These are phyloP conservation scores for Athrips mouffetella DNA, from an alignment of 2,888 invertebrate species.

Conservation along the genomic window DNA sequence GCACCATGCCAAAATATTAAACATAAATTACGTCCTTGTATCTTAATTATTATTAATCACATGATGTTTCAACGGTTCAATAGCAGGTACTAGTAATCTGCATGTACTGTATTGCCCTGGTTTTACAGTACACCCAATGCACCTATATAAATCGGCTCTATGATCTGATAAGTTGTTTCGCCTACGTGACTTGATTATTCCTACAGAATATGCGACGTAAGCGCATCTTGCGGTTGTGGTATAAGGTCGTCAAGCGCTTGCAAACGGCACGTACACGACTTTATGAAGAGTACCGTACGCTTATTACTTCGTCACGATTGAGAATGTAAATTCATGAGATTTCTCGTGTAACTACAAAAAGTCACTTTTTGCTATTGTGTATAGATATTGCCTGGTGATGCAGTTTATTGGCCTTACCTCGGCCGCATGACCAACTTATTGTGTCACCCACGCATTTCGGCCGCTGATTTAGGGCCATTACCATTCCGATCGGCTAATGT, in stretches of 20 bases:
- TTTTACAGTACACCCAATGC: not conserved
- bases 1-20: conserved; percentile 41
- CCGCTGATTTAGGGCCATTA: conserved; percentile 58
- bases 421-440: conserved; percentile 62
- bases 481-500: conserved; percentile 49
- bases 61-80: conserved; percentile 14
- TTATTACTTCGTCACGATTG: conserved; percentile 13
- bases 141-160: not conserved
- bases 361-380: conserved; percentile 33
- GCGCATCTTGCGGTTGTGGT: conserved; percentile 4
- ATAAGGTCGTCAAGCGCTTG: not conserved
- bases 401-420: conserved; percentile 44
- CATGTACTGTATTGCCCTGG: conserved; percentile 5
- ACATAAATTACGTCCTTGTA: conserved; percentile 37
- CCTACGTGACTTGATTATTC: conserved; percentile 8
- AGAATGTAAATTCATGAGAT: conserved; percentile 14
- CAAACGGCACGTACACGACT: conserved; percentile 6
- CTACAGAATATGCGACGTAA: conserved; percentile 4
- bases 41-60: conserved; percentile 34
- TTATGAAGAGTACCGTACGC: not conserved
- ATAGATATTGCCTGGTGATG: conserved; percentile 37
- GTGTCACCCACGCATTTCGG: conserved; percentile 48
- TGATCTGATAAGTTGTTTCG: conserved; percentile 4
- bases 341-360: not conserved
- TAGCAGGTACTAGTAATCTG: conserved; percentile 9